Percentiles rank a stretch among this genome's conserved stretches.
Evolutionary conservation across 2,113 vertebrate species (phyloP).

Genomic region (Labrus mixtus): DNA sequence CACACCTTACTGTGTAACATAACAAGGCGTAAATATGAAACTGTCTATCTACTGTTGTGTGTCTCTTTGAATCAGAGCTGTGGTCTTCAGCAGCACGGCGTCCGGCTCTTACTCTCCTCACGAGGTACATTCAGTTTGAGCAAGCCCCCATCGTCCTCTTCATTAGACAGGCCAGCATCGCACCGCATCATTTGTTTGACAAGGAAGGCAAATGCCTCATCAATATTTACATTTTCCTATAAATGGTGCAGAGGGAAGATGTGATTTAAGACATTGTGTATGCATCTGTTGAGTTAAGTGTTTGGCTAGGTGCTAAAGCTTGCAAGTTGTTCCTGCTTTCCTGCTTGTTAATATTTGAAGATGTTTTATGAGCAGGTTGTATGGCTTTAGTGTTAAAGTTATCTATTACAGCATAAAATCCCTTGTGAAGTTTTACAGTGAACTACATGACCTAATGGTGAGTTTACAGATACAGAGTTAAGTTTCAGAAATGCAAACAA

Average conservation of each 20-base stretch:
- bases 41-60: slow-evolving; percentile 18
- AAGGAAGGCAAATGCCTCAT: slow-evolving; percentile 88
- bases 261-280: slow-evolving; percentile 33
- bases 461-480: background rate
- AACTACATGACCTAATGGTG: background rate
- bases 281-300: slow-evolving; percentile 19
- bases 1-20: slow-evolving; percentile 1
- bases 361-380: slow-evolving; percentile 41
- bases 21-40: slow-evolving; percentile 2
- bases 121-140: slow-evolving; percentile 82
- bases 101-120: slow-evolving; percentile 78
- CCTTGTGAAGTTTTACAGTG: background rate
- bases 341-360: slow-evolving; percentile 57
- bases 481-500: background rate
- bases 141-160: slow-evolving; percentile 78
- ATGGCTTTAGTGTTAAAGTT: slow-evolving; percentile 28
- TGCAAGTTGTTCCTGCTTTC: background rate
- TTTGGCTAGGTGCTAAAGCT: background rate
- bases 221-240: slow-evolving; percentile 90
- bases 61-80: slow-evolving; percentile 19
- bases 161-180: slow-evolving; percentile 78
- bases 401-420: slow-evolving; percentile 10
- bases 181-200: slow-evolving; percentile 88
- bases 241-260: slow-evolving; percentile 8
- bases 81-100: slow-evolving; percentile 80